Evolutionary conservation across 2,113 vertebrate genomes (phyloP).

Genomic region (Accipiter virgatus): DNA sequence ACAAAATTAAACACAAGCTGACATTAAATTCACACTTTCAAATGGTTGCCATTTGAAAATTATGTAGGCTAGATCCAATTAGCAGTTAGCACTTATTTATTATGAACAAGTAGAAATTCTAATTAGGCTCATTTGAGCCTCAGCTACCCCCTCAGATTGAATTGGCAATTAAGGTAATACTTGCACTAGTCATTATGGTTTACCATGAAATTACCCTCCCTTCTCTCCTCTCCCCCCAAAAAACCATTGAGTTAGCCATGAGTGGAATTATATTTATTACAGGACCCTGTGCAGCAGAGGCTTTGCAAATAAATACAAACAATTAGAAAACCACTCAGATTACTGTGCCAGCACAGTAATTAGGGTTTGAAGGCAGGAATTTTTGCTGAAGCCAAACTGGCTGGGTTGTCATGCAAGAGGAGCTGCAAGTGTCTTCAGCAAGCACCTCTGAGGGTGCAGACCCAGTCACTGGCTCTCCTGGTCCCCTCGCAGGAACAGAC

Average conservation of each 20-base stretch:
- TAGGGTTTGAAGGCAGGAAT: conserved; percentile 59
- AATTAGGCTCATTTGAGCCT: conserved; percentile 69
- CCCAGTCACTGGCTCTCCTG: not conserved
- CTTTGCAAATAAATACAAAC: conserved; percentile 67
- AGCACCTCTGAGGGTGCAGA: not conserved
- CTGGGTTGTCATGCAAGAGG: not conserved
- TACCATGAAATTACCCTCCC: conserved; percentile 73
- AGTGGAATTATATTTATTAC: conserved; percentile 77
- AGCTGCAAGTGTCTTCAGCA: not conserved
- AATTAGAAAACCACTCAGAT: conserved; percentile 65
- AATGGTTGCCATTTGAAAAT: conserved; percentile 58
- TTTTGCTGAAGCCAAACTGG: conserved; percentile 46
- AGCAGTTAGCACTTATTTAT: conserved; percentile 62
- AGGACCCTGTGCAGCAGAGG: conserved; percentile 44
- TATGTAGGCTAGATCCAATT: conserved; percentile 34
- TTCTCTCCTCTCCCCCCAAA: not conserved
- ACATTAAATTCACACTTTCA: conserved; percentile 35
- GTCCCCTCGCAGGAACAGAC: not conserved
- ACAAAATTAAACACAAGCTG: conserved; percentile 41
- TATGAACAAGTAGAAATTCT: conserved; percentile 68
- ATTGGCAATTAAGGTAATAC: conserved; percentile 71
- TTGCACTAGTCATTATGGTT: conserved; percentile 79
- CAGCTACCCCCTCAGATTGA: conserved; percentile 68
- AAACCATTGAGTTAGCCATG: conserved; percentile 63
- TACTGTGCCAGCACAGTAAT: conserved; percentile 64